Percentiles rank a stretch among this genome's conserved stretches.
Conservation (phyloP, 53 echinoderm and acorn worm genomes). For the Echinometra lucunter region DNA sequence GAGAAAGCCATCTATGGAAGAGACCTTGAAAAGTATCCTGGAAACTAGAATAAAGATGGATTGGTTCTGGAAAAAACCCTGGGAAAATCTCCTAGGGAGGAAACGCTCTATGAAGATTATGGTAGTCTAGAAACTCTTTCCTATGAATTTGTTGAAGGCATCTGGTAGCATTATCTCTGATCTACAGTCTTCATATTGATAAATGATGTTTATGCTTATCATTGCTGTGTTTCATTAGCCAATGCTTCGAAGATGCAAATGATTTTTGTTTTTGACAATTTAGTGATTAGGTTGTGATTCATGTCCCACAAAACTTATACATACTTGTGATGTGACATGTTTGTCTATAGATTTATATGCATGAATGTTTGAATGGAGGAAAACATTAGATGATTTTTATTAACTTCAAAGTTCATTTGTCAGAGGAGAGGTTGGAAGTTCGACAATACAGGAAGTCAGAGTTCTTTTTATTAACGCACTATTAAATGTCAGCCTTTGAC, state of each 20-base stretch:
- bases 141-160: neutral
- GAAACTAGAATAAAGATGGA: conserved; percentile 19
- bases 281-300: too few relatives aligned
- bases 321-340: too few relatives aligned
- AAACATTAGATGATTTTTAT: neutral
- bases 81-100: neutral
- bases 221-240: neutral
- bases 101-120: conserved; percentile 40
- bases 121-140: neutral
- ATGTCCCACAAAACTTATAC: too few relatives aligned
- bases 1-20: neutral
- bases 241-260: neutral
- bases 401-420: neutral
- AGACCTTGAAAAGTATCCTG: conserved; percentile 38
- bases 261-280: neutral
- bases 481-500: neutral
- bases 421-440: neutral
- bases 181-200: neutral
- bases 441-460: neutral
- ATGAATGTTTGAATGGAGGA: neutral
- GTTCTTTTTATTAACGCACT: neutral
- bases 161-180: neutral
- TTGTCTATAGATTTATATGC: neutral
- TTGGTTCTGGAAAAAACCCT: conserved; percentile 34
- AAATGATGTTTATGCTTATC: neutral